These are phyloP conservation scores for Smithornis capensis DNA, from an alignment of 2,113 vertebrate genomes.

Conservation along the genomic window DNA sequence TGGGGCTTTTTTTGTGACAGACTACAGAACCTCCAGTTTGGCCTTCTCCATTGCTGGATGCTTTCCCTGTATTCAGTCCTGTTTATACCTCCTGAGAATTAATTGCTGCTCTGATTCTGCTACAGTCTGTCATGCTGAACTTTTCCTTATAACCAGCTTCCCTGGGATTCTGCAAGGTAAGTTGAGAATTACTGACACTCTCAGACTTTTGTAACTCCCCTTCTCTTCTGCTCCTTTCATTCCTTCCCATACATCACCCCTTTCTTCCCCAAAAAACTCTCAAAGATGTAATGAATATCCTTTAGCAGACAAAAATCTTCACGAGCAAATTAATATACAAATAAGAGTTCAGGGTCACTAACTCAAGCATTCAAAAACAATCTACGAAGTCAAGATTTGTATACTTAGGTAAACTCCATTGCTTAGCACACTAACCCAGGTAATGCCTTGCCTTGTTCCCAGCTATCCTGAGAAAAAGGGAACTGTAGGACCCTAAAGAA, in stretches of 20 bases:
- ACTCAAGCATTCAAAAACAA: background rate
- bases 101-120: background rate
- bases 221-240: background rate
- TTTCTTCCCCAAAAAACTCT: accelerated
- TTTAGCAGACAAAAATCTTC: background rate
- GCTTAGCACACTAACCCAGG: background rate
- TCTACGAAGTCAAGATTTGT: background rate
- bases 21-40: background rate
- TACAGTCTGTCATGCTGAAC: background rate
- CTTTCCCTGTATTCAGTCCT: background rate
- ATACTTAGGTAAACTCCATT: background rate
- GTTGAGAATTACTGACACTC: background rate
- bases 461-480: background rate
- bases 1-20: background rate
- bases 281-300: background rate
- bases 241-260: accelerated
- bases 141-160: background rate
- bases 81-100: background rate
- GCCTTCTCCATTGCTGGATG: background rate
- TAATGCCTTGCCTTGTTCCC: background rate
- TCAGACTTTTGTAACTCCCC: background rate
- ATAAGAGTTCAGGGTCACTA: background rate
- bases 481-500: background rate
- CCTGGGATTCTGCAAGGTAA: background rate
- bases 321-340: background rate